A percentile compares a stretch with the other conserved stretches of the same genome.
Evolutionary conservation across 1,140 invertebrate species (phyloP).

Genomic region (Musca domestica): DNA sequence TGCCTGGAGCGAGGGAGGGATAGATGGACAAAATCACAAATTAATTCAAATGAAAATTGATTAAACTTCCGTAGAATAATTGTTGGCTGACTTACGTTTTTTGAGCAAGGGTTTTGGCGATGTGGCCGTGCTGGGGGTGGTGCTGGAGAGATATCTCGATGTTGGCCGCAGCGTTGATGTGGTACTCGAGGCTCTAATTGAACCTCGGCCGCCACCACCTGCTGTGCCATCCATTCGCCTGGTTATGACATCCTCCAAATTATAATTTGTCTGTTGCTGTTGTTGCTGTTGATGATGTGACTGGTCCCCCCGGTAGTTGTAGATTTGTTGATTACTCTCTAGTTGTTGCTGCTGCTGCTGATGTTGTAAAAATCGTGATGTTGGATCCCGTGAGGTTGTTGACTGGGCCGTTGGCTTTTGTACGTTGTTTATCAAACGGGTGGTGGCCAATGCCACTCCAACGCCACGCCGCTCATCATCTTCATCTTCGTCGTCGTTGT

Average conservation of each 20-base stretch:
- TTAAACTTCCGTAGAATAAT: conserved; percentile 23
- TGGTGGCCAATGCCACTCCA: not conserved
- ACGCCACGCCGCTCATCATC: conserved; percentile 1
- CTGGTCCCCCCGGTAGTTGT: conserved; percentile 18
- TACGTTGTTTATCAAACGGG: conserved; percentile 1
- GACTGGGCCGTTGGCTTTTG: conserved; percentile 19
- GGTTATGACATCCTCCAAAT: conserved; percentile 13
- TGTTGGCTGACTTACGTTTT: conserved; percentile 11
- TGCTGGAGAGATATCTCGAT: not conserved
- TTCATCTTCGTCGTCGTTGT: conserved; percentile 19
- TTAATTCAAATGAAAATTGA: conserved; percentile 9
- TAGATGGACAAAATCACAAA: conserved; percentile 1
- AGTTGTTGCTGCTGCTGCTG: not conserved
- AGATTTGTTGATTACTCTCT: conserved; percentile 20
- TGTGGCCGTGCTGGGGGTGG: not conserved
- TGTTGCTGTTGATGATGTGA: not conserved
- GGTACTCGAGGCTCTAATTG: not conserved
- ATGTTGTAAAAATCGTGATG: conserved; percentile 5
- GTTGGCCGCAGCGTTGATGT: not conserved
- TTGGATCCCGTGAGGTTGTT: not conserved
- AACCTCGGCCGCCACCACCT: not conserved
- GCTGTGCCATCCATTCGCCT: conserved; percentile 20
- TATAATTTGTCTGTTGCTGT: conserved; percentile 15
- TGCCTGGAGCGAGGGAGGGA: conserved; percentile 21
- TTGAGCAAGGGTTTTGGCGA: not conserved